Evolutionary conservation across 2,797 vertebrate genomes (phyloP).

Genomic region (Scolopax bukidnonensis): DNA sequence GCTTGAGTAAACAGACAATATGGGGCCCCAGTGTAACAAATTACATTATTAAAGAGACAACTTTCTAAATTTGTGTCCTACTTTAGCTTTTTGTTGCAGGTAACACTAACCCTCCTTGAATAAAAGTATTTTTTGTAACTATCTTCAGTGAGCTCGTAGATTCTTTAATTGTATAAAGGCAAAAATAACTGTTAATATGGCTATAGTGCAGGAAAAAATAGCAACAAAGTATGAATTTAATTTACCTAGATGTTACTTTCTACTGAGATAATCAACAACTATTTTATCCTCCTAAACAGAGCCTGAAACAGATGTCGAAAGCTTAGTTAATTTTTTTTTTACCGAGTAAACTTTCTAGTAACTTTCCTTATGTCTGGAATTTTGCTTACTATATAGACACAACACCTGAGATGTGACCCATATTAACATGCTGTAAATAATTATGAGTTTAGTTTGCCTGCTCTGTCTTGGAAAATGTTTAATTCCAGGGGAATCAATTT

Average conservation of each 20-base stretch:
- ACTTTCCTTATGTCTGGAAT: not conserved
- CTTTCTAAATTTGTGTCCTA: slow-evolving; percentile 41
- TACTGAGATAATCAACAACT: not conserved
- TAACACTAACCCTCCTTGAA: not conserved
- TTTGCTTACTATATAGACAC: not conserved
- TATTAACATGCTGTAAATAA: not conserved
- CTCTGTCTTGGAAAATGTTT: not conserved
- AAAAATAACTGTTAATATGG: not conserved
- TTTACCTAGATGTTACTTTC: not conserved
- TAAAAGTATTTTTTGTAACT: not conserved
- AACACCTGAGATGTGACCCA: not conserved
- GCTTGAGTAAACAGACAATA: slow-evolving; percentile 80
- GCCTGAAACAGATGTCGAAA: not conserved
- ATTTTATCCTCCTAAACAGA: not conserved
- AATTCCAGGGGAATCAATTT: not conserved
- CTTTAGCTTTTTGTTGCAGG: slow-evolving; percentile 39
- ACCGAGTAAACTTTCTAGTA: not conserved
- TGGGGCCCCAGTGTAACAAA: slow-evolving; percentile 68
- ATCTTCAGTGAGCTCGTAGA: not conserved
- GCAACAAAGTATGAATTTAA: not conserved
- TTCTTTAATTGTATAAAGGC: not conserved
- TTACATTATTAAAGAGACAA: slow-evolving; percentile 80
- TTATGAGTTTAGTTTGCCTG: not conserved
- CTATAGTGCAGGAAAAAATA: not conserved
- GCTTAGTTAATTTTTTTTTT: not conserved